phyloP scores from a whole-genome alignment of 1,140 invertebrate species.

The Tetragnatha versicolor region DNA sequence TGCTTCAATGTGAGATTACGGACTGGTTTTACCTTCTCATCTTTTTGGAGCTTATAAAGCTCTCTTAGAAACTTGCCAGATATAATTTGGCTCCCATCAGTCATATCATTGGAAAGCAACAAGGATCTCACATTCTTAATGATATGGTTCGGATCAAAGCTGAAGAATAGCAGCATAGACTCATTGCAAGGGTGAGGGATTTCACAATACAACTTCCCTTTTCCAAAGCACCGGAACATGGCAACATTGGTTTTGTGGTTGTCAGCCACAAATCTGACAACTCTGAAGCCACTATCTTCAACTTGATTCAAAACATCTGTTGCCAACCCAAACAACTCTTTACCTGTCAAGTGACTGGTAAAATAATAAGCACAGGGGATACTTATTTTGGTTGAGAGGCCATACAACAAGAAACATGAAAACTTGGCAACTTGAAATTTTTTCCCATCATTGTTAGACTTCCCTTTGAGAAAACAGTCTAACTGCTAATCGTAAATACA shows the following conservation, averaged over 20 bases:
- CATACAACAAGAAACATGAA: conserved; percentile 2
- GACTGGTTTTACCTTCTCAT: too few species aligned
- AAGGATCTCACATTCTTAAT: conserved; percentile 28
- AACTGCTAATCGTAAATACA: too few species aligned
- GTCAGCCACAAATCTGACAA: conserved; percentile 27
- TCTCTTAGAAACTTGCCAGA: too few species aligned
- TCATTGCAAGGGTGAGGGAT: conserved; percentile 9
- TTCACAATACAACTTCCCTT: not conserved
- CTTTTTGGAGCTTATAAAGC: too few species aligned
- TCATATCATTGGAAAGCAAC: too few species aligned
- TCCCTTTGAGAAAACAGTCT: too few species aligned
- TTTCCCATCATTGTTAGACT: too few species aligned
- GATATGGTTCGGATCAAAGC: not conserved
- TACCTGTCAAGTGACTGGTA: conserved; percentile 18
- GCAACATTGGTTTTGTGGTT: conserved; percentile 24
- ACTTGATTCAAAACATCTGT: conserved; percentile 19
- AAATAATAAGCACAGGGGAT: conserved; percentile 49
- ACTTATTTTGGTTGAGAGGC: not conserved
- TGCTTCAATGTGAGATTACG: too few species aligned
- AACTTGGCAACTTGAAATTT: too few species aligned
- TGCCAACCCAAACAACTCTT: not conserved
- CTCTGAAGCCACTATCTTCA: conserved; percentile 16
- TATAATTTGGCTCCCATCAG: too few species aligned
- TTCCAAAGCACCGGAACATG: conserved; percentile 11
- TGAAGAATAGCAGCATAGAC: not conserved